Evolutionary conservation across 2,797 vertebrate species (phyloP).

Genomic region (Chrysocyon brachyurus): DNA sequence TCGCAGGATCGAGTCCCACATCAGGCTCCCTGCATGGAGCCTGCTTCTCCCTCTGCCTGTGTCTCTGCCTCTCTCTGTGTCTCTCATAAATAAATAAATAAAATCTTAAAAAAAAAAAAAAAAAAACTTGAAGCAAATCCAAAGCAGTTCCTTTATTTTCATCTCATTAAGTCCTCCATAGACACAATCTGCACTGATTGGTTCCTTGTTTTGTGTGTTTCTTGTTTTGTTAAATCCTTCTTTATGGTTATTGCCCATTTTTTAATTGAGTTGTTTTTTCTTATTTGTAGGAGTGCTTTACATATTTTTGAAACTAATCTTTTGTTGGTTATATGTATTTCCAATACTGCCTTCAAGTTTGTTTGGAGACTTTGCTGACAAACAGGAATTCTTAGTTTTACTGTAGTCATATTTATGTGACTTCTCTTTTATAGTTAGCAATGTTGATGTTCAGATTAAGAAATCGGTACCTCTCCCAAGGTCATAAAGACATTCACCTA

Average conservation of each 20-base stretch:
- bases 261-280: conserved; percentile 7
- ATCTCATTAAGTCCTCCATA: neutral
- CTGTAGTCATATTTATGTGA: neutral
- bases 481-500: neutral
- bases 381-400: conserved; percentile 14
- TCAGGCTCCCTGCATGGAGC: too few species aligned
- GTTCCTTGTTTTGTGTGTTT: neutral
- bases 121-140: conserved; percentile 7
- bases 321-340: neutral
- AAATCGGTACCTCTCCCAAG: neutral
- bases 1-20: too few species aligned
- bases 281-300: neutral
- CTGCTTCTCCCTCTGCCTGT: too few species aligned
- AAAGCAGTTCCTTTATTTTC: neutral
- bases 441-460: neutral
- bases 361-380: neutral
- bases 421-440: neutral
- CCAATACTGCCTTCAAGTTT: conserved; percentile 41
- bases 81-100: too few species aligned
- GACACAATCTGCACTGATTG: neutral
- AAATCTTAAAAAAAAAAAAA: neutral
- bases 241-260: neutral
- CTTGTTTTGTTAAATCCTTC: neutral
- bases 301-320: neutral
- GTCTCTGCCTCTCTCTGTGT: too few species aligned